Evolutionary conservation across 2,113 vertebrate species (phyloP).

Genomic region (Poeciliopsis occidentalis): DNA sequence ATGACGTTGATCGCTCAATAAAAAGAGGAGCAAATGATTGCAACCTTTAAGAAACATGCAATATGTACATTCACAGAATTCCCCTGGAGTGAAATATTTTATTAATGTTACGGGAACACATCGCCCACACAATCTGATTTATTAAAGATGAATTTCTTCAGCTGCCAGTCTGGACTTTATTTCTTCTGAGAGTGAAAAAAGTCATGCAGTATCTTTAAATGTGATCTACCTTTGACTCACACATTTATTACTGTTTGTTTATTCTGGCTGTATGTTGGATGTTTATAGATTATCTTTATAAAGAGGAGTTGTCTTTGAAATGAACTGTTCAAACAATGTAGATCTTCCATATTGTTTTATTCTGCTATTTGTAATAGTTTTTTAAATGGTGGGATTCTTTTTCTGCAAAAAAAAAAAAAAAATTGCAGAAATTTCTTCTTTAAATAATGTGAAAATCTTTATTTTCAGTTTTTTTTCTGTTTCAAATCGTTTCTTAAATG

Average conservation of each 20-base stretch:
- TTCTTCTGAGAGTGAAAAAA: constrained; percentile 6
- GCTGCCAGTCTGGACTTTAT: background rate
- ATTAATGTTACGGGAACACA: constrained; percentile 34
- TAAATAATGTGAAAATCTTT: too few species aligned
- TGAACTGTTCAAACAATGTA: too few species aligned
- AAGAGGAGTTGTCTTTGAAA: too few species aligned
- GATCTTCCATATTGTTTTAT: too few species aligned
- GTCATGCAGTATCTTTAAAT: constrained; percentile 6
- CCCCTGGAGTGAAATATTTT: constrained; percentile 40
- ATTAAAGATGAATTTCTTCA: constrained; percentile 36
- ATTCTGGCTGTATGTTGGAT: too few species aligned
- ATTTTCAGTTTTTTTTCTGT: too few species aligned
- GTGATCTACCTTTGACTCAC: constrained; percentile 15
- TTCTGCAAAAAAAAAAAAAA: too few species aligned
- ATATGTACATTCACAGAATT: constrained; percentile 10
- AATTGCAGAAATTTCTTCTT: too few species aligned
- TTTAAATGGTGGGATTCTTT: too few species aligned
- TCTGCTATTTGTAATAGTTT: too few species aligned
- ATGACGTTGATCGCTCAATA: background rate
- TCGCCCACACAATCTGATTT: constrained; percentile 42
- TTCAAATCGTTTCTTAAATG: too few species aligned
- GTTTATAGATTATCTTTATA: too few species aligned
- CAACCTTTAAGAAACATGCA: constrained; percentile 7
- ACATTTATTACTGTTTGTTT: background rate
- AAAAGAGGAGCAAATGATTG: background rate